phyloP scores from a whole-genome alignment of 2,888 invertebrate species.

The Disparrhopalites patrizii region DNA sequence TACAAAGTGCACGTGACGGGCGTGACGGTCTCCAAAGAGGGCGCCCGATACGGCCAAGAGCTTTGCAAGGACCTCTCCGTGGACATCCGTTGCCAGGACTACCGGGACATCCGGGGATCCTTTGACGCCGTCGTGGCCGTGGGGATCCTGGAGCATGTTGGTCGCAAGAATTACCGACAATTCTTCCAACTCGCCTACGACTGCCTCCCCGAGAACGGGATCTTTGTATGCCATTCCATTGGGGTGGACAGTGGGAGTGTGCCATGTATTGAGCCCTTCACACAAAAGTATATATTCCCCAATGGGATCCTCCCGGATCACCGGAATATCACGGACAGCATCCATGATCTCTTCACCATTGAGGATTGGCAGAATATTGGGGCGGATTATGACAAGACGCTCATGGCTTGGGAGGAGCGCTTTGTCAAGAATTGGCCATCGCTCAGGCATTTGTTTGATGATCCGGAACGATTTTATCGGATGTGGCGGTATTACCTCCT shows the following conservation, averaged over 20 bases:
- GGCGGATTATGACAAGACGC: constrained; percentile 13
- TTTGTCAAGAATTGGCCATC: constrained; percentile 23
- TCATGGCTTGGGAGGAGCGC: constrained; percentile 12
- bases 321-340: background rate
- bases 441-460: constrained; percentile 15
- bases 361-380: constrained; percentile 32
- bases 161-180: constrained; percentile 11
- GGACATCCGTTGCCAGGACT: constrained; percentile 24
- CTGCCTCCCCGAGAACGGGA: constrained; percentile 17
- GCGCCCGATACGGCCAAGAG: constrained; percentile 10
- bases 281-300: constrained; percentile 9
- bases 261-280: constrained; percentile 6
- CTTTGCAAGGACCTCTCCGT: constrained; percentile 15
- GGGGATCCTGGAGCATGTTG: constrained; percentile 27
- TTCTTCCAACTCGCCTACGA: constrained; percentile 13
- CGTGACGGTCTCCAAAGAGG: constrained; percentile 8
- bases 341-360: constrained; percentile 10
- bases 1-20: constrained; percentile 17
- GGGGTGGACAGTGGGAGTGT: background rate
- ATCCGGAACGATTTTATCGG: constrained; percentile 22
- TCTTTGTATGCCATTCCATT: constrained; percentile 24
- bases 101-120: constrained; percentile 21
- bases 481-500: constrained; percentile 29
- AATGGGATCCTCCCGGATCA: constrained; percentile 18
- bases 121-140: constrained; percentile 30